These are phyloP conservation scores for Idaea aversata DNA, from an alignment of 2,888 invertebrate genomes.

Conservation along the genomic window DNA sequence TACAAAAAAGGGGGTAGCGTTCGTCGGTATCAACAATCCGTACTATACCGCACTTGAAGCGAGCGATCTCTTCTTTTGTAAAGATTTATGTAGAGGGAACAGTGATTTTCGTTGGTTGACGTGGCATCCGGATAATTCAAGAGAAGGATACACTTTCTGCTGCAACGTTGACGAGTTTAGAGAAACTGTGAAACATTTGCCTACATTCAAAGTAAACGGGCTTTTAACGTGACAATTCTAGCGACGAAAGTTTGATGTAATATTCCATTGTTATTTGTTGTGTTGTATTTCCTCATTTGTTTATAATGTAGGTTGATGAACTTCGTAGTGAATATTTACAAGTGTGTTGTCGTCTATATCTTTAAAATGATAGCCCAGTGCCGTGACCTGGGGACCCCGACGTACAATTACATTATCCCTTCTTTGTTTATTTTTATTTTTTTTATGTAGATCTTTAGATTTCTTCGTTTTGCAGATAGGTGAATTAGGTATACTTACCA, in stretches of 20 bases:
- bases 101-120: constrained; percentile 77
- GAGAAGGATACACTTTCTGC: constrained; percentile 80
- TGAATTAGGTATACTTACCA: neutral
- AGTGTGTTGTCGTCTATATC: neutral
- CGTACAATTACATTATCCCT: neutral
- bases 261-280: neutral
- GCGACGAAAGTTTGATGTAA: neutral
- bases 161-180: constrained; percentile 80
- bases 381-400: constrained; percentile 1
- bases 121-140: constrained; percentile 73
- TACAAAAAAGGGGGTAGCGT: constrained; percentile 73
- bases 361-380: neutral
- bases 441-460: neutral
- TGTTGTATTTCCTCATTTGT: constrained; percentile 9
- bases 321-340: constrained; percentile 8
- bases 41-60: constrained; percentile 57
- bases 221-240: constrained; percentile 42
- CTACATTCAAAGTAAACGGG: constrained; percentile 68
- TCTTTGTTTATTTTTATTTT: neutral
- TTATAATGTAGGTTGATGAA: constrained; percentile 21
- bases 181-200: constrained; percentile 71
- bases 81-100: constrained; percentile 71
- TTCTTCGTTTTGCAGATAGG: neutral
- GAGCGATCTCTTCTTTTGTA: constrained; percentile 64
- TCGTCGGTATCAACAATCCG: constrained; percentile 84